Conservation (phyloP, 2,113 vertebrate species). For the Anthoscopus minutus region DNA sequence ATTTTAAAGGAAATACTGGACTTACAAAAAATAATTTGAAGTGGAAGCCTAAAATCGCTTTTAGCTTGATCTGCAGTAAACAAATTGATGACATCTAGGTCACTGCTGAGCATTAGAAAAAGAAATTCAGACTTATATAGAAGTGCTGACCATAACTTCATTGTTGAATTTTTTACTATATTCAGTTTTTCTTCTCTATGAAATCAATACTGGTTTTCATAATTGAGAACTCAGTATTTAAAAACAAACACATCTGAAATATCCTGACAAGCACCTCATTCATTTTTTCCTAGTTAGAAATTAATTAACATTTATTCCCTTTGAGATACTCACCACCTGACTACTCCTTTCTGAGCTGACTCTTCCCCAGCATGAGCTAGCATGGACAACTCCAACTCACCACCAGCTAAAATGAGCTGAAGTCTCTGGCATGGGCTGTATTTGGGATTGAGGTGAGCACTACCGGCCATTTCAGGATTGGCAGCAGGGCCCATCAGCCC, state of each 20-base stretch:
- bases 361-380: background rate
- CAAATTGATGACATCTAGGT: slow-evolving; percentile 34
- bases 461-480: background rate
- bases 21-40: background rate
- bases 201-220: background rate
- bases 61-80: slow-evolving; percentile 23
- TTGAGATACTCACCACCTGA: background rate
- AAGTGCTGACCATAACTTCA: background rate
- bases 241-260: background rate
- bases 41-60: background rate
- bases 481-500: background rate
- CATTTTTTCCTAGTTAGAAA: background rate
- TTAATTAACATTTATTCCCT: background rate
- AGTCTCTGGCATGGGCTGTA: background rate
- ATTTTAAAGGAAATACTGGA: slow-evolving; percentile 6
- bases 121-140: background rate
- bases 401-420: background rate
- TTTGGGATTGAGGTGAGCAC: background rate
- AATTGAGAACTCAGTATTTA: background rate
- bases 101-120: slow-evolving; percentile 3
- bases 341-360: background rate
- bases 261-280: background rate
- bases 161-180: background rate
- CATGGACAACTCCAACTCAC: background rate
- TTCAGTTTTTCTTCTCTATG: background rate